Evolutionary conservation across 2,797 vertebrate genomes (phyloP).

Genomic region (Pterois miles): DNA sequence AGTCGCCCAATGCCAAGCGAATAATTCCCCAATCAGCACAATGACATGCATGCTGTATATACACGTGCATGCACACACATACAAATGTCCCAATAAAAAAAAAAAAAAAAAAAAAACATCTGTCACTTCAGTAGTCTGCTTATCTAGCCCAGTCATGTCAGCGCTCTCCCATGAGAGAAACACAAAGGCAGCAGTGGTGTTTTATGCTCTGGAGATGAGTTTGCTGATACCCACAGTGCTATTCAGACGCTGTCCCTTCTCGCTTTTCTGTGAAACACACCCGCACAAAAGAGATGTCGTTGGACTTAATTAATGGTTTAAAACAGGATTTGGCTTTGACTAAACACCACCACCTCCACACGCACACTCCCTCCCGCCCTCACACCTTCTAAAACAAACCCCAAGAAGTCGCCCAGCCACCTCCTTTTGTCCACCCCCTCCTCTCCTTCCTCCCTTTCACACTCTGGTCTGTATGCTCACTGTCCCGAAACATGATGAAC

Average conservation of each 20-base stretch:
- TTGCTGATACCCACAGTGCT: constrained; percentile 62
- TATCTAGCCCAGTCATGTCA: constrained; percentile 76
- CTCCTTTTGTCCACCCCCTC: background rate
- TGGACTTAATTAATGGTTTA: constrained; percentile 83
- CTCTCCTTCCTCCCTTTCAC: constrained; percentile 53
- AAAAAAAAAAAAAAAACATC: constrained; percentile 42
- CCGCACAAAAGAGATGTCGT: constrained; percentile 76
- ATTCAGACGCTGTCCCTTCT: constrained; percentile 74
- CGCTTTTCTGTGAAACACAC: constrained; percentile 58
- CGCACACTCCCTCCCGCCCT: background rate
- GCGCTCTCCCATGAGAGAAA: constrained; percentile 40
- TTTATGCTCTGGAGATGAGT: constrained; percentile 66
- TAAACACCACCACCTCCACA: constrained; percentile 22
- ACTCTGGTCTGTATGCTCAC: constrained; percentile 83
- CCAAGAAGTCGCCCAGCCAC: constrained; percentile 30
- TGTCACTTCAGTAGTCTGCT: constrained; percentile 66
- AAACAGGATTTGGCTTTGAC: constrained; percentile 34
- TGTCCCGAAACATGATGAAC: constrained; percentile 90
- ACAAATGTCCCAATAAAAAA: background rate
- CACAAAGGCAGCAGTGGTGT: constrained; percentile 54
- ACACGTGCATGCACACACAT: constrained; percentile 4
- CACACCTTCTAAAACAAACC: constrained; percentile 39
- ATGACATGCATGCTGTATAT: constrained; percentile 4
- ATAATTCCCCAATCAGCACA: constrained; percentile 60
- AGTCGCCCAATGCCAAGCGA: constrained; percentile 36